These are phyloP conservation scores for Aviceda subcristata DNA, from an alignment of 2,113 vertebrate genomes.

Conservation along the genomic window DNA sequence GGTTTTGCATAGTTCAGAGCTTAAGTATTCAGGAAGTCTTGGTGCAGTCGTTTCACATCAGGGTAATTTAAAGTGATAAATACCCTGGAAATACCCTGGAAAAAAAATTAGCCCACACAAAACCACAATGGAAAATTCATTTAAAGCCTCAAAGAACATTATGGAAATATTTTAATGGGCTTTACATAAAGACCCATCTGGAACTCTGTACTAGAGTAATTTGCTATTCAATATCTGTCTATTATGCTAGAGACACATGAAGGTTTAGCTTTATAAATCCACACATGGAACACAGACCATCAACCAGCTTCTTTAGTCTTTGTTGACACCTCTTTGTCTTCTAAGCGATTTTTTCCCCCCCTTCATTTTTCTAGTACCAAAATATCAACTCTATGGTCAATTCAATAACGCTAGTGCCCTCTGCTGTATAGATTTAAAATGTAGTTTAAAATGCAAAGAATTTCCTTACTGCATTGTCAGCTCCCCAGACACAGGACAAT, in stretches of 20 bases:
- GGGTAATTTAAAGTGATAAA: neutral
- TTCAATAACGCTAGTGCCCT: conserved; percentile 36
- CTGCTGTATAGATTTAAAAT: conserved; percentile 35
- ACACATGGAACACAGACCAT: neutral
- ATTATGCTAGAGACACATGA: neutral
- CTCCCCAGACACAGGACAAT: neutral
- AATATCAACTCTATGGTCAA: neutral
- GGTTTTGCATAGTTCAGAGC: neutral
- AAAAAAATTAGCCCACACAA: neutral
- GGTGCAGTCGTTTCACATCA: neutral
- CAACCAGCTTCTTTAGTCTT: neutral
- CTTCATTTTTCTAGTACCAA: neutral
- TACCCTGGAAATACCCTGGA: neutral
- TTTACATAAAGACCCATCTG: conserved; percentile 7
- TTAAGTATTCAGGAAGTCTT: neutral
- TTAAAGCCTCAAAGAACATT: neutral
- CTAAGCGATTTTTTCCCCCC: neutral
- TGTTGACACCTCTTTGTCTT: neutral
- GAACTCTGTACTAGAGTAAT: neutral
- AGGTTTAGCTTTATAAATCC: neutral
- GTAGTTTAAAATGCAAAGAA: neutral
- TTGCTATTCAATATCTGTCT: neutral
- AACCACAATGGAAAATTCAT: neutral
- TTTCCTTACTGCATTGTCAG: neutral
- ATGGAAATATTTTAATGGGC: conserved; percentile 3